Evolutionary conservation across 2,113 vertebrate species (phyloP), one percentile per base, ranked within the genome.

Genomic region (Hystrix brachyura): DNA sequence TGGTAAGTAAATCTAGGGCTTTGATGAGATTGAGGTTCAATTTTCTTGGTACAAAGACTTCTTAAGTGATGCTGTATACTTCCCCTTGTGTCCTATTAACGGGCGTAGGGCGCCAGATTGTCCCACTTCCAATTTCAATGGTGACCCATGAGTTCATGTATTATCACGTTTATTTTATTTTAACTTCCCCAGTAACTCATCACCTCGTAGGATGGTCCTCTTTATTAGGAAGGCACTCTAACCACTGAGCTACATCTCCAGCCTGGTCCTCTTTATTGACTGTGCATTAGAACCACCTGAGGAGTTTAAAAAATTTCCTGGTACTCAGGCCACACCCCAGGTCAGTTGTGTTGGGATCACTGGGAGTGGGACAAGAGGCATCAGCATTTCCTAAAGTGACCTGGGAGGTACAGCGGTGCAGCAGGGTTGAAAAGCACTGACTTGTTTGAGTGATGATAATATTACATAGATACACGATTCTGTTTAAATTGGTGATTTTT

Each of bases 331-430:
- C 9, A 60, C 57, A 62, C 5, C 34, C 43, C 23, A 84, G 43
- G 62, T 43, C 23, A 80, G 18, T 84, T 72, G 29, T 23, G 59
- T 74, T 65, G 86, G 72, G 71, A n/a, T 79, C 29, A 80, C 27
- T 55, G 32, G 34, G 18, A 38, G 21, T 78, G 23, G 76, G 87
- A 64, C 59, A 59, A 59, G 19, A 74, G 32, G 21, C n/a, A 43
- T 74, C 62, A 65, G 23, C 51, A 87, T n/a, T 87, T 94, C 83
- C 72, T 51, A 60, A 96, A 95, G 81, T 91, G 88, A 53, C 32
- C 14, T n/a, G 80, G 46, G 57, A 86, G n/a, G 27, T 86, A 23
- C 23, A 83, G 29, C 91, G 62, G 12, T 79, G 55, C 27, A 96
- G 60, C 38, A 32, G 62, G 17, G 27, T 74, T 85, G n/a, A 82